A percentile compares a stretch with the other conserved stretches of the same genome.
phyloP scores from a whole-genome alignment of 1,140 invertebrate species.

The Tetranychus urticae region DNA sequence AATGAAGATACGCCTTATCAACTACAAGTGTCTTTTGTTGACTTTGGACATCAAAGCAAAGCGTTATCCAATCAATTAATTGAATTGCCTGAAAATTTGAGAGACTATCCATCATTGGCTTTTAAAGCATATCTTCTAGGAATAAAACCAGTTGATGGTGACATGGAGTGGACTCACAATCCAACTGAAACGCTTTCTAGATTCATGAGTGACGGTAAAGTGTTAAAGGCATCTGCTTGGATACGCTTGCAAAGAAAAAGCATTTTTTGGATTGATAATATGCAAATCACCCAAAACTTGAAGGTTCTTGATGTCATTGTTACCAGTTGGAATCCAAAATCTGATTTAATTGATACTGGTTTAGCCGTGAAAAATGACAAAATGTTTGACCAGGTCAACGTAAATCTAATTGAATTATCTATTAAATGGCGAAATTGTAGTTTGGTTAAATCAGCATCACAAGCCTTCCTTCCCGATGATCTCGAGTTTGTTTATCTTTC shows the following conservation, averaged over 20 bases:
- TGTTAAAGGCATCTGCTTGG: not conserved
- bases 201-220: not conserved
- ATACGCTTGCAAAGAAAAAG: not conserved
- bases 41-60: not conserved
- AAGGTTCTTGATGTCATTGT: too few species aligned
- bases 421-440: not conserved
- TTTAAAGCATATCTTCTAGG: not conserved
- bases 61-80: not conserved
- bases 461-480: too few species aligned
- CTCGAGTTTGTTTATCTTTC: too few species aligned
- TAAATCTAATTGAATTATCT: not conserved
- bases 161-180: not conserved
- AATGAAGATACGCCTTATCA: not conserved
- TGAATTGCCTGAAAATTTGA: not conserved
- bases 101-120: not conserved
- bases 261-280: not conserved
- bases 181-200: not conserved
- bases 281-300: not conserved
- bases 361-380: not conserved
- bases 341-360: not conserved
- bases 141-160: not conserved
- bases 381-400: not conserved
- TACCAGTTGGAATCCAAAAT: not conserved
- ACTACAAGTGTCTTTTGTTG: not conserved
- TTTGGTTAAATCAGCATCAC: not conserved